phyloP scores from a whole-genome alignment of 2,113 vertebrate species.

The Strix aluco region DNA sequence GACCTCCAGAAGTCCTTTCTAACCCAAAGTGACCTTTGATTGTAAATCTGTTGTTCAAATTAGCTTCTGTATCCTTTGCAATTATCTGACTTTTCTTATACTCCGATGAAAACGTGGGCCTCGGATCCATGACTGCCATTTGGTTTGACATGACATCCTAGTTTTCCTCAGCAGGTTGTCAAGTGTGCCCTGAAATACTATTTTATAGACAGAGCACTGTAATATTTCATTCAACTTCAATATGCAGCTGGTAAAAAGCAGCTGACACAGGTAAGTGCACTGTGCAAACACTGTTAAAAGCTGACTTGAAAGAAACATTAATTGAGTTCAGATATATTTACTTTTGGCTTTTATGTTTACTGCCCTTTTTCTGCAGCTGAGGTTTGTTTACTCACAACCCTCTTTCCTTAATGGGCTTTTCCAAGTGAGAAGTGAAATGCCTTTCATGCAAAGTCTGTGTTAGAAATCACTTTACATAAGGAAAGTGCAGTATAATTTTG shows the following conservation, averaged over 20 bases:
- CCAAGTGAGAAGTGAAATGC: slow-evolving; percentile 27
- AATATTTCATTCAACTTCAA: not conserved
- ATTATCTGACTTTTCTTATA: not conserved
- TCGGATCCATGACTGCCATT: not conserved
- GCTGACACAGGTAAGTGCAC: not conserved
- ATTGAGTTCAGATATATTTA: not conserved
- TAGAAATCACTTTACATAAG: not conserved
- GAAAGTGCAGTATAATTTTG: not conserved
- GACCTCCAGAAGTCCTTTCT: not conserved
- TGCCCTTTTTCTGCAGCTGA: not conserved
- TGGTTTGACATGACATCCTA: not conserved
- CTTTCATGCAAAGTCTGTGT: not conserved
- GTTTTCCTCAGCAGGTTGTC: not conserved
- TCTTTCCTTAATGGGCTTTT: slow-evolving; percentile 7
- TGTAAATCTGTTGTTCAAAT: not conserved
- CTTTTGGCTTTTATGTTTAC: not conserved
- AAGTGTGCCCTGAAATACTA: not conserved
- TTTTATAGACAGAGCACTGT: not conserved
- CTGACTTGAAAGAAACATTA: not conserved
- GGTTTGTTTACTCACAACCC: slow-evolving; percentile 7
- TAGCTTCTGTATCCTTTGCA: not conserved
- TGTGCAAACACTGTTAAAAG: not conserved
- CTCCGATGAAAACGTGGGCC: not conserved
- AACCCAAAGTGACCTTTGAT: not conserved
- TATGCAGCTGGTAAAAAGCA: not conserved